These are phyloP conservation scores for Tridacna crocea DNA, from an alignment of 2,888 invertebrate genomes.

Conservation along the genomic window DNA sequence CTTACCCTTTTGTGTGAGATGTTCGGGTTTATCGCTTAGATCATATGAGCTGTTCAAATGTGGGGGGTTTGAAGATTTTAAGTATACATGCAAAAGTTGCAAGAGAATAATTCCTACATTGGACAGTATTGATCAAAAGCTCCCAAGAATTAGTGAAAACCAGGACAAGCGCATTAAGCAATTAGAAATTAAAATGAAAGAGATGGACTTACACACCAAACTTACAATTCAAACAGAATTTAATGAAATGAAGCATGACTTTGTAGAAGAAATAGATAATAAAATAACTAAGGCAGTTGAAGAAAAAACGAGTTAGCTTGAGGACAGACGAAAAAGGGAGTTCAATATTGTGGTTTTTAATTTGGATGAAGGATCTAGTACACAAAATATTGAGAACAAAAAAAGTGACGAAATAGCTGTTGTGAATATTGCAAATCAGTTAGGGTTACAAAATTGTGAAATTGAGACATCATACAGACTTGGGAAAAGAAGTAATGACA, in stretches of 20 bases:
- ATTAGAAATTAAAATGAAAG: background rate
- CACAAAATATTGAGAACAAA: background rate
- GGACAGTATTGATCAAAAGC: background rate
- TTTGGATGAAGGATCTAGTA: background rate
- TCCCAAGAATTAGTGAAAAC: background rate
- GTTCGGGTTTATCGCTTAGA: background rate
- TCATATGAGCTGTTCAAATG: background rate
- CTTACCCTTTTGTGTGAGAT: conserved; percentile 3
- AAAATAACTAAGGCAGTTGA: background rate
- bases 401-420: background rate
- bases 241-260: background rate
- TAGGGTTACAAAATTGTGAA: background rate
- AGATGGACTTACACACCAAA: background rate
- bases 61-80: background rate
- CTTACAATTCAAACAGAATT: background rate
- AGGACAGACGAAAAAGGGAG: background rate
- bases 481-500: background rate
- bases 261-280: background rate
- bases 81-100: conserved; percentile 14
- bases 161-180: background rate
- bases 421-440: background rate
- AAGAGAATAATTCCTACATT: conserved; percentile 11
- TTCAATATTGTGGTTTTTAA: conserved; percentile 15
- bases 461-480: conserved; percentile 19
- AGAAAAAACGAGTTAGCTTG: background rate